A percentile compares a stretch with the other conserved stretches of the same genome.
Evolutionary conservation across 2,797 vertebrate genomes (phyloP).

Genomic region (Sternarchorhynchus goeldii): DNA sequence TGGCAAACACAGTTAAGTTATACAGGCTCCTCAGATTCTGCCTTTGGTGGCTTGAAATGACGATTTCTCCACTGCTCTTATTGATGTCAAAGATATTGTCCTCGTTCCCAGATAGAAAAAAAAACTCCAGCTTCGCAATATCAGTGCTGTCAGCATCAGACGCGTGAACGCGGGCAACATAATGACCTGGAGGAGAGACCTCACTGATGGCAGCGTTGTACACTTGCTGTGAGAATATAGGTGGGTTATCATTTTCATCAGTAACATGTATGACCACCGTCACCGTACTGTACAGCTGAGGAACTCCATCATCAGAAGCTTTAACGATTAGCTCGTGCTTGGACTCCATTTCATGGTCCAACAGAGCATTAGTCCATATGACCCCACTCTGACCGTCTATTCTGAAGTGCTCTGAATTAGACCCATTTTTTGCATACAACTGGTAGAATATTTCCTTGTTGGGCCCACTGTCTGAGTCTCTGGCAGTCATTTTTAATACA

Average conservation of each 20-base stretch:
- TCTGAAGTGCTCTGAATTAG: conserved; percentile 73
- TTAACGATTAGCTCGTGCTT: conserved; percentile 74
- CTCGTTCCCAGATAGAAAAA: conserved; percentile 80
- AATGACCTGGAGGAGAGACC: conserved; percentile 77
- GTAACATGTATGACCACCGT: conserved; percentile 72
- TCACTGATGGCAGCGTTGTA: conserved; percentile 80
- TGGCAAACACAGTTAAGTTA: conserved; percentile 78
- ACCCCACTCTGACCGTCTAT: conserved; percentile 78
- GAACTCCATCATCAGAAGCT: conserved; percentile 78
- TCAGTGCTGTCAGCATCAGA: conserved; percentile 78
- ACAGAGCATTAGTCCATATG: conserved; percentile 69
- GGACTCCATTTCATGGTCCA: conserved; percentile 77
- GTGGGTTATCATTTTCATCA: conserved; percentile 83
- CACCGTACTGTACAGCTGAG: conserved; percentile 74
- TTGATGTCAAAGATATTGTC: conserved; percentile 78
- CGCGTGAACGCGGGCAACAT: conserved; percentile 80
- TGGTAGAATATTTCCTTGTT: conserved; percentile 80
- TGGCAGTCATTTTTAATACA: conserved; percentile 74
- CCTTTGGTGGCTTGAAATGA: conserved; percentile 72
- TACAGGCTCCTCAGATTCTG: conserved; percentile 70
- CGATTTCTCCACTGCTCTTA: conserved; percentile 75
- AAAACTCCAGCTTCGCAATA: conserved; percentile 75
- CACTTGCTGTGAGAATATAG: conserved; percentile 75
- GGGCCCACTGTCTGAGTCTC: conserved; percentile 77
- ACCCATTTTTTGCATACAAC: conserved; percentile 71